A percentile compares a stretch with the other conserved stretches of the same genome.
Evolutionary conservation across 2,113 vertebrate genomes (phyloP).

Genomic region (Protomyctophum bolini): DNA sequence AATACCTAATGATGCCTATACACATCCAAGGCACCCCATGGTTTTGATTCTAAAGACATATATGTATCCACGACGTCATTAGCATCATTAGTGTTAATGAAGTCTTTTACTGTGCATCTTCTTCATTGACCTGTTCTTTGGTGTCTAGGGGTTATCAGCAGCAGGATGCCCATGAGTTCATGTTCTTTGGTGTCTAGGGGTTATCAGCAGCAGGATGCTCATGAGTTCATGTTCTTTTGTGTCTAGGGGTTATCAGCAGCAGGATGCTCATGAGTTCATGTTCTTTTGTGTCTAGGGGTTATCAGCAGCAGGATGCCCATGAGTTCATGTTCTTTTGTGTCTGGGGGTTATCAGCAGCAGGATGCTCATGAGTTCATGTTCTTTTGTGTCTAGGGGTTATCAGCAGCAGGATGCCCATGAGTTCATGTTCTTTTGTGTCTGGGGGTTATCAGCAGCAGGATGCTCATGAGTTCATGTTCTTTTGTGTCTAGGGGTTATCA

Average conservation of each 20-base stretch:
- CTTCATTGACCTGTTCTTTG: too few species aligned
- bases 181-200: slow-evolving; percentile 84
- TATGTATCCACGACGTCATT: too few species aligned
- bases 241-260: slow-evolving; percentile 96
- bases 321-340: slow-evolving; percentile 85
- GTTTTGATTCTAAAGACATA: too few species aligned
- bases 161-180: slow-evolving; percentile 98
- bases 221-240: slow-evolving; percentile 88
- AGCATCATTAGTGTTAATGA: too few species aligned
- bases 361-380: slow-evolving; percentile 97
- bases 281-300: slow-evolving; percentile 82
- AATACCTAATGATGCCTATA: too few species aligned
- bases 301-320: slow-evolving; percentile 98
- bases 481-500: slow-evolving; percentile 89
- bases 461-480: slow-evolving; percentile 93
- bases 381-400: slow-evolving; percentile 84
- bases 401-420: slow-evolving; percentile 99
- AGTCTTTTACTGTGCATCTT: too few species aligned
- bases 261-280: slow-evolving; percentile 99
- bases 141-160: slow-evolving; percentile 94
- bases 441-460: slow-evolving; percentile 99
- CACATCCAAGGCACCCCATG: too few species aligned
- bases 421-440: slow-evolving; percentile 82
- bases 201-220: slow-evolving; percentile 98
- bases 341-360: slow-evolving; percentile 98